These are phyloP conservation scores for Xestia ashworthii DNA, from an alignment of 2,888 invertebrate species.

Conservation along the genomic window DNA sequence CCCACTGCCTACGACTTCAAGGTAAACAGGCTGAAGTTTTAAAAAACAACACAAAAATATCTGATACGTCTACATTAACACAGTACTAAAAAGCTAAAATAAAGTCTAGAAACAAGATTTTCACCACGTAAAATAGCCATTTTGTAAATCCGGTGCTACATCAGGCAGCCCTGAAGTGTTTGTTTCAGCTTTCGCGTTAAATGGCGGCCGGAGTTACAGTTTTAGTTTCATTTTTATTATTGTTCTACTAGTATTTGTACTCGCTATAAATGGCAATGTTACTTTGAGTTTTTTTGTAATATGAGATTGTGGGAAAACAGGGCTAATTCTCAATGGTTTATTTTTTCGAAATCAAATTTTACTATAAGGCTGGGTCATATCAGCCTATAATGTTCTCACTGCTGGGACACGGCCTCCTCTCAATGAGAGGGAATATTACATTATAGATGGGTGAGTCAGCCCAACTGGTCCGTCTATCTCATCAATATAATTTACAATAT, in stretches of 20 bases:
- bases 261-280: slow-evolving; percentile 38
- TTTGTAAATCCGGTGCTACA: slow-evolving; percentile 32
- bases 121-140: background rate
- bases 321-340: too few relatives aligned
- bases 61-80: background rate
- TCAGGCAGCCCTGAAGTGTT: slow-evolving; percentile 50
- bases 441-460: too few relatives aligned
- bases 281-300: background rate
- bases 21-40: too few relatives aligned
- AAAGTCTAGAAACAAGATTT: background rate
- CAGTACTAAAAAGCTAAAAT: background rate
- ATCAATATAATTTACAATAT: too few relatives aligned
- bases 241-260: slow-evolving; percentile 27
- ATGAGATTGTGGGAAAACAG: background rate
- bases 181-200: slow-evolving; percentile 53
- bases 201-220: slow-evolving; percentile 45
- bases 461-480: background rate
- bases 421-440: too few relatives aligned
- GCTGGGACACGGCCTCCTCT: too few relatives aligned
- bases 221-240: slow-evolving; percentile 50
- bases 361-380: too few relatives aligned
- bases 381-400: too few relatives aligned
- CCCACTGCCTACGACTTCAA: background rate
- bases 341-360: background rate
- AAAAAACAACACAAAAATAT: background rate